Evolutionary conservation across 2,797 vertebrate species (phyloP), one percentile per base, ranked within the genome.

Genomic region (Pachyuromys duprasi): DNA sequence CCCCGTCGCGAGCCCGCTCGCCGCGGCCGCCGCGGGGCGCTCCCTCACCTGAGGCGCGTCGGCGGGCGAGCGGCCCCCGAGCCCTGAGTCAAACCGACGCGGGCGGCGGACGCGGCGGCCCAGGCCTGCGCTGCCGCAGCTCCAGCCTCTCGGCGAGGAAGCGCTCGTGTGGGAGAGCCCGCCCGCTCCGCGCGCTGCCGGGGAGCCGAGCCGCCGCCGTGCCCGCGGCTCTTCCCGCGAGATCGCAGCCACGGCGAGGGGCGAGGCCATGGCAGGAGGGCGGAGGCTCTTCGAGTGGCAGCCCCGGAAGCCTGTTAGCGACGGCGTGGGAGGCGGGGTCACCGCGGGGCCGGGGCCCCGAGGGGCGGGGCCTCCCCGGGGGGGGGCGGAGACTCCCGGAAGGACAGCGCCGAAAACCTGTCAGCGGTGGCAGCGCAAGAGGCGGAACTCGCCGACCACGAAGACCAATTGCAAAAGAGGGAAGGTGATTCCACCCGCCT

Each of bases 191-290:
- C 96, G 94, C 94, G 95, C 95, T 84, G 62, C 94, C 86, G 0
- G 82, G 45, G 94, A 92, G 80, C 81, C 36, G 1, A 67, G 62
- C 95, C 65, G 53, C 96, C 69, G 89, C 96, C 91, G 91, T 45
- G 93, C 87, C 93, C 95, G 90, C 96, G 67, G 91, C 91, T 91
- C 97, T 98, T 98, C 98, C 97, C 97, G 98, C 98, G 98, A 98
- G 98, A 98, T 92, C 96, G 80, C 78, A 49, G 91, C 63, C 81
- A 24, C 94, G 11, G 93, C 63, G 86, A 57, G 95, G 78, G 92
- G 96, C 94, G 93, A 89, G 67, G 69, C 86, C 92, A 9, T 65
- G 88, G 76, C 31, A 18, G 53, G 70, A 75, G 17, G 84, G 28
- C 91, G 89, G 42, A 81, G n/a, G 15, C n/a, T 53, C 62, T 28